Conservation (phyloP, 2,797 vertebrate species). For the Streptopelia turtur region DNA sequence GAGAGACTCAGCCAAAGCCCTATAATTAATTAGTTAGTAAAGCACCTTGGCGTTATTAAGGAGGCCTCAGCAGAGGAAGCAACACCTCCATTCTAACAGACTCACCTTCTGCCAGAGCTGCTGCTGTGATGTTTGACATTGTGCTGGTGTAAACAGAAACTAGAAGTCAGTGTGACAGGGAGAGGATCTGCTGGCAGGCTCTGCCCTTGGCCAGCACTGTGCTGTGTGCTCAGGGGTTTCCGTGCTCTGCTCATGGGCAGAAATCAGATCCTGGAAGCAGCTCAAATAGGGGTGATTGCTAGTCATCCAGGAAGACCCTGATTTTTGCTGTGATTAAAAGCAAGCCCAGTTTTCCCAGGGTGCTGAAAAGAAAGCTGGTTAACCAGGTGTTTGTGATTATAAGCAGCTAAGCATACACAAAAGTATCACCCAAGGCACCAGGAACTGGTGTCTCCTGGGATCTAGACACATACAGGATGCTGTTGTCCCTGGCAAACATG, state of each 20-base stretch:
- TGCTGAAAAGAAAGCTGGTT: background rate
- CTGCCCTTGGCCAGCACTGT: constrained; percentile 9
- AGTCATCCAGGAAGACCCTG: background rate
- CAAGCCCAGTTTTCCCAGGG: background rate
- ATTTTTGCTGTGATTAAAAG: constrained; percentile 34
- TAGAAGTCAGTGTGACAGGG: constrained; percentile 7
- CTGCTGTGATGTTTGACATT: constrained; percentile 49
- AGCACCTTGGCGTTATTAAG: constrained; percentile 56
- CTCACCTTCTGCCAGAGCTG: constrained; percentile 27
- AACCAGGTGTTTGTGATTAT: background rate
- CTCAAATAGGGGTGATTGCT: constrained; percentile 7
- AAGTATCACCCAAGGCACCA: background rate
- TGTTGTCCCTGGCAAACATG: constrained; percentile 22
- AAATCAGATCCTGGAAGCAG: constrained; percentile 24
- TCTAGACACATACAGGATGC: background rate
- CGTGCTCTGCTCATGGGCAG: background rate
- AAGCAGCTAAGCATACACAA: background rate
- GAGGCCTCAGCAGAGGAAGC: constrained; percentile 55
- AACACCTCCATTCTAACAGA: constrained; percentile 22
- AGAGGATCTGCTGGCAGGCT: background rate
- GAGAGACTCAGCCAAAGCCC: constrained; percentile 53
- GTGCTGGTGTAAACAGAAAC: constrained; percentile 58
- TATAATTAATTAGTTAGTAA: constrained; percentile 74
- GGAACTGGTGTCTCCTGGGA: background rate
- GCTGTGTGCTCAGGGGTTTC: background rate